Conservation (phyloP, 2,113 vertebrate genomes). For the Pogona vitticeps region DNA sequence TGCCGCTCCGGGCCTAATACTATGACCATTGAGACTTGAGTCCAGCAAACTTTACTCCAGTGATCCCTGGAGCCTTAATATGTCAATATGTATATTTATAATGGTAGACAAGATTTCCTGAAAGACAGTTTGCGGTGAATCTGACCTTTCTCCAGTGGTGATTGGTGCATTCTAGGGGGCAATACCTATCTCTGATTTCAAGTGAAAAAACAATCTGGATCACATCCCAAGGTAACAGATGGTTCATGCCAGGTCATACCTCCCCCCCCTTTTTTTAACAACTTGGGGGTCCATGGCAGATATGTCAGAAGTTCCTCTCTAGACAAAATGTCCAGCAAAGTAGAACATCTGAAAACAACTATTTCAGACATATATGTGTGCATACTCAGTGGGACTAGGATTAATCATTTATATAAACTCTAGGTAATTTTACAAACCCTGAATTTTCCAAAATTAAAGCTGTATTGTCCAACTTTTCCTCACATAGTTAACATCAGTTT, state of each 20-base stretch:
- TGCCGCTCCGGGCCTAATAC: neutral
- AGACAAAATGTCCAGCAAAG: neutral
- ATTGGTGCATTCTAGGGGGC: neutral
- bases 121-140: neutral
- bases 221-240: neutral
- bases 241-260: neutral
- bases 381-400: neutral
- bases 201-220: neutral
- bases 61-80: neutral
- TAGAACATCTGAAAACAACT: neutral
- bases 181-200: neutral
- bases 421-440: neutral
- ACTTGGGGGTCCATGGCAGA: neutral
- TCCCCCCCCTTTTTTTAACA: too few relatives aligned
- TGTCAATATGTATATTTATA: neutral
- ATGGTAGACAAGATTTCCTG: neutral
- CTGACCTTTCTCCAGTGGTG: neutral
- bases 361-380: neutral
- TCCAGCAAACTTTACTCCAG: neutral
- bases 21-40: neutral
- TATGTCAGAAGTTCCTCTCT: neutral
- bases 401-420: conserved; percentile 13
- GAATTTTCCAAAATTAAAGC: neutral
- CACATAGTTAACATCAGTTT: conserved; percentile 28
- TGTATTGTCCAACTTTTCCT: conserved; percentile 4